Base-by-base conservation (phyloP, 2,113 vertebrate genomes). In the Eolophus roseicapilla region DNA sequence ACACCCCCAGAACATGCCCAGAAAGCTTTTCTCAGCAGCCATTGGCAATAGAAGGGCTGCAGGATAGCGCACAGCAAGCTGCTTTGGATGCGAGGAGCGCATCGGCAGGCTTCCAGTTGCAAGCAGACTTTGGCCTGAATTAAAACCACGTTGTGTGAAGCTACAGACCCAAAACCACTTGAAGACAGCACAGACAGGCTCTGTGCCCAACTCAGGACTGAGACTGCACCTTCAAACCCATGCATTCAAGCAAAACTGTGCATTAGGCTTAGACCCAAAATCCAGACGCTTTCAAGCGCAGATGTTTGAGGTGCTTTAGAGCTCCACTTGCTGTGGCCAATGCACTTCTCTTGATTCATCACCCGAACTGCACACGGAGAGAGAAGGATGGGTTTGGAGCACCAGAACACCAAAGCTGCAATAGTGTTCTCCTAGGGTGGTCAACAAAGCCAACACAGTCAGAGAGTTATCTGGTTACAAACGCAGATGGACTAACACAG, bases 191-290 rank as follows among this genome's bases (percentile, higher is more conserved):
- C 0, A 12, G 60, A 6, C 3, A 35, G 55, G 20, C 20, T 16
- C 83, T 17, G 0, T 3, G 14, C 35, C 80, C 86, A 41, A 27
- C 21, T 3, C 60, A 67, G 25, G 49, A 5, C 68, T 31, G 3
- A 43, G 64, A 16, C 60, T 3, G 20, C 27, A 16, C 68, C 86
- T 77, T 13, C 50, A 43, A 52, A 69, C 31, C 2, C 2, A 1
- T 0, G 1, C 7, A 17, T 19, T 39, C 11, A 2, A 37, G 25
- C 10, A 37, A 46, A 84, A n/a, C 2, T 5, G 1, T 0, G 0
- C 5, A 2, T 14, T 21, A 11, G 63, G 68, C 9, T 23, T 16
- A 1, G n/a, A 12, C 20, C 16, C 35, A 29, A 43, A 59, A 16
- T 1, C 55, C 7, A 47, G 12, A 1, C 1, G 4, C 11, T 76